These are phyloP conservation scores for Euzophera pinguis DNA, from an alignment of 2,888 invertebrate species.

Conservation along the genomic window DNA sequence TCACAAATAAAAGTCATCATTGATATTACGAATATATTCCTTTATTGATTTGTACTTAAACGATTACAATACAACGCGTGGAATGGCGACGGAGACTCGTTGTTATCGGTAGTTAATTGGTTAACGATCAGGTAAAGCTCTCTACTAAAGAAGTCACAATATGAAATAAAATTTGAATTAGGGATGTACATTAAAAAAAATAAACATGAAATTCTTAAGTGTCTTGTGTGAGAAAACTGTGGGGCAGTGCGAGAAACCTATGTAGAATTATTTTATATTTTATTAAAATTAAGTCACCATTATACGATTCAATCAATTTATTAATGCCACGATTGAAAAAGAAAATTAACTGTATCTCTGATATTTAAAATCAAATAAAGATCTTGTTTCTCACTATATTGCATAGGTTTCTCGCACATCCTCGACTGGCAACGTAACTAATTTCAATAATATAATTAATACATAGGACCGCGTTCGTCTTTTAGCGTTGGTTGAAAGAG, in stretches of 20 bases:
- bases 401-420: neutral
- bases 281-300: too few relatives aligned
- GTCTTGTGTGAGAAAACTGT: neutral
- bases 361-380: neutral
- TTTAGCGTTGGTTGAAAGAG: too few relatives aligned
- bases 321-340: too few relatives aligned
- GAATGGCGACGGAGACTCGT: slow-evolving; percentile 68
- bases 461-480: too few relatives aligned
- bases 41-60: slow-evolving; percentile 70
- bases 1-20: neutral
- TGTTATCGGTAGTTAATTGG: slow-evolving; percentile 50
- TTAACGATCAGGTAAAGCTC: slow-evolving; percentile 22
- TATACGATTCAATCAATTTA: too few relatives aligned
- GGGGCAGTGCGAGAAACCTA: too few relatives aligned
- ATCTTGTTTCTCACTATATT: neutral
- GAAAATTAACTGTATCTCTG: too few relatives aligned
- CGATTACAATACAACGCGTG: slow-evolving; percentile 48
- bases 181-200: neutral
- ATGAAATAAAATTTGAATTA: neutral
- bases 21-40: slow-evolving; percentile 49
- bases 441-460: too few relatives aligned
- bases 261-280: too few relatives aligned
- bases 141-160: neutral
- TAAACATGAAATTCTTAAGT: neutral
- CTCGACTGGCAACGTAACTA: too few relatives aligned